Evolutionary conservation across 2,113 vertebrate genomes (phyloP), one percentile per base, ranked within the genome.

Genomic region (Trachemys scripta): DNA sequence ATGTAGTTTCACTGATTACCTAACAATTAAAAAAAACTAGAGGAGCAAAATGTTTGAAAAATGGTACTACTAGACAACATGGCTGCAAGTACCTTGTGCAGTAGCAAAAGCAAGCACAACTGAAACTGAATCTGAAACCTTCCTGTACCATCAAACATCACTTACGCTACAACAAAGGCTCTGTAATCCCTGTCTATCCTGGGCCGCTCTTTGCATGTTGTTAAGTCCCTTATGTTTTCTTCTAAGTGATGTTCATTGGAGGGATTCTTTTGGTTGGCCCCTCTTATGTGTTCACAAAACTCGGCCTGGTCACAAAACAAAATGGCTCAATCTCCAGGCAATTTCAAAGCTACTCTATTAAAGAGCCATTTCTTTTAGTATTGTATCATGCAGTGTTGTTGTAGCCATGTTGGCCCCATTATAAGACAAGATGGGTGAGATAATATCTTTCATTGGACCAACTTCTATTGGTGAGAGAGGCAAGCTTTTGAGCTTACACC

Each of bases 11-110:
- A 35, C 91, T 92, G 0, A 1, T 82, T 19, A 69, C 12, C 17
- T 65, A 35, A 80, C 85, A 69, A 10, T 12, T 35, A 31, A 82
- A 47, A 80, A 84, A 78, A 92, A 65, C 12, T n/a, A 88, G 80
- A 87, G 20, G 1, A 17, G 45, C 94, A 92, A 91, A 81, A 20
- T 19, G 11, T 54, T 51, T 87, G 86, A 93, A 96, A 96, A 96
- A 97, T 95, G 87, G 72, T 42, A 59, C 6, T 91, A 87, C 69
- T 90, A 87, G 88, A 82, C 47, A 82, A 84, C 38, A 38, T 81
- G 65, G 82, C 81, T 87, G 54, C 1, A 90, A 90, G 75, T 75
- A 75, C 31, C 62, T 35, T 17, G 31, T 35, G 62, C 16, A 16
- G 31, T 8, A 65, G 62, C 31, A 65, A 65, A 14, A 17, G 29